A percentile compares a stretch with the other conserved stretches of the same genome.
These are phyloP conservation scores for Podarcis cretensis DNA, from an alignment of 2,113 vertebrate species.

Conservation along the genomic window DNA sequence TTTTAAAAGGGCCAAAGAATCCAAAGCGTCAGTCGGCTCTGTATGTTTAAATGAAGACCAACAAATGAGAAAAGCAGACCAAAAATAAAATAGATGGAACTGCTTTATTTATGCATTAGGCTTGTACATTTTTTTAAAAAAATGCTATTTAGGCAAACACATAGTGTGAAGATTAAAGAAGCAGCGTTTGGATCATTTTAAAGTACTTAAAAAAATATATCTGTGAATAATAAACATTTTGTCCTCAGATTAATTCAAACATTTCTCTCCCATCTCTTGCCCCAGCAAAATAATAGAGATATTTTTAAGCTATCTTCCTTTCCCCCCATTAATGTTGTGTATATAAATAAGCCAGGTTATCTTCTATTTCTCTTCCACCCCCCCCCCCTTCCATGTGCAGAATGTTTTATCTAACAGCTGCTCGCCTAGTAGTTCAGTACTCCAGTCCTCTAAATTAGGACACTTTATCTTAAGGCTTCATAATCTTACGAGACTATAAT, in stretches of 20 bases:
- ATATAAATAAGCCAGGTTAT: constrained; percentile 84
- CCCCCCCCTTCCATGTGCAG: constrained; percentile 58
- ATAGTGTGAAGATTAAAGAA: constrained; percentile 36
- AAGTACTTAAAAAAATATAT: constrained; percentile 34
- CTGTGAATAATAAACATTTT: constrained; percentile 66
- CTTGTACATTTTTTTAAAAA: constrained; percentile 22
- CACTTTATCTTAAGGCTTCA: constrained; percentile 87
- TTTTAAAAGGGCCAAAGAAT: neutral
- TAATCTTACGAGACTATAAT: constrained; percentile 87
- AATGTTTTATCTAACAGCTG: constrained; percentile 81
- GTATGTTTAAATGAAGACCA: constrained; percentile 33
- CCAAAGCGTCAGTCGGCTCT: neutral
- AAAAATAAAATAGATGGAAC: constrained; percentile 5
- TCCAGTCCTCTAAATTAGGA: constrained; percentile 82
- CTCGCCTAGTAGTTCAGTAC: constrained; percentile 75
- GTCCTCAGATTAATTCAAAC: constrained; percentile 68
- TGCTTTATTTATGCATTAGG: rapidly evolving
- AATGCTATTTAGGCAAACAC: constrained; percentile 52
- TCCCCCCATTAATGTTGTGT: constrained; percentile 75
- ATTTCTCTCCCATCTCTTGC: constrained; percentile 48
- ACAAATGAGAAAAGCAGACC: constrained; percentile 30
- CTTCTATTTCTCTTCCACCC: constrained; percentile 57
- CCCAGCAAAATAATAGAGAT: constrained; percentile 70
- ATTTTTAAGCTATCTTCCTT: constrained; percentile 62
- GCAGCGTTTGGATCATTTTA: constrained; percentile 59